A percentile compares a stretch with the other conserved stretches of the same genome.
Conservation (phyloP, 2,888 invertebrate species). For the Cantharis rufa region DNA sequence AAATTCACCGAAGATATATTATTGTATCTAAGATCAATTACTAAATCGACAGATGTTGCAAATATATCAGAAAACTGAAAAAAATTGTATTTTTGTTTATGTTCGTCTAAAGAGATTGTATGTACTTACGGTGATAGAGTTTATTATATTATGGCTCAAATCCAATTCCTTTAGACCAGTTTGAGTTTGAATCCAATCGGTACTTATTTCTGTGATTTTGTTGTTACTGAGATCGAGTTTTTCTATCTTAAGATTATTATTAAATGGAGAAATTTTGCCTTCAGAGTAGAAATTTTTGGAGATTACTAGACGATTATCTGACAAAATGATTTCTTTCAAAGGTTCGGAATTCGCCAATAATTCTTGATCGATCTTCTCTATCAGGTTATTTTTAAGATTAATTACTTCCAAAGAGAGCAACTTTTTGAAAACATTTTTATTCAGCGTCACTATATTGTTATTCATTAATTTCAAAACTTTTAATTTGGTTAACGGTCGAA, state of each 20-base stretch:
- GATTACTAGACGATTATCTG: not conserved
- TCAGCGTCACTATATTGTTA: constrained; percentile 65
- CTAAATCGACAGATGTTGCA: not conserved
- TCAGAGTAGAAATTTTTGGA: not conserved
- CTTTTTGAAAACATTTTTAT: constrained; percentile 63
- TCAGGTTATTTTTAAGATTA: constrained; percentile 66
- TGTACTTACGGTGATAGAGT: not conserved
- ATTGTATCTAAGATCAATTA: constrained; percentile 68
- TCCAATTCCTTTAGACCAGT: not conserved
- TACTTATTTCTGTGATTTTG: not conserved
- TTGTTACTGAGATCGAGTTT: not conserved
- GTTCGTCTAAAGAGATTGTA: too few relatives aligned
- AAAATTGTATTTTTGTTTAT: not conserved
- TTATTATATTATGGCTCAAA: not conserved
- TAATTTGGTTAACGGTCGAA: constrained; percentile 67
- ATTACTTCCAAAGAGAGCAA: constrained; percentile 63
- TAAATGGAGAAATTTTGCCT: not conserved
- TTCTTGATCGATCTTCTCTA: not conserved
- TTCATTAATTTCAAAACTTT: constrained; percentile 66
- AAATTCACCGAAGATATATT: constrained; percentile 56
- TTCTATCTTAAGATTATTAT: not conserved
- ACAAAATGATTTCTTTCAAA: not conserved
- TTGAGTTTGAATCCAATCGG: not conserved
- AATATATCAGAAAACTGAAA: not conserved
- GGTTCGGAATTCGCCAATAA: not conserved